phyloP scores from a whole-genome alignment of 2,797 vertebrate species.

The Acrocephalus scirpaceus region DNA sequence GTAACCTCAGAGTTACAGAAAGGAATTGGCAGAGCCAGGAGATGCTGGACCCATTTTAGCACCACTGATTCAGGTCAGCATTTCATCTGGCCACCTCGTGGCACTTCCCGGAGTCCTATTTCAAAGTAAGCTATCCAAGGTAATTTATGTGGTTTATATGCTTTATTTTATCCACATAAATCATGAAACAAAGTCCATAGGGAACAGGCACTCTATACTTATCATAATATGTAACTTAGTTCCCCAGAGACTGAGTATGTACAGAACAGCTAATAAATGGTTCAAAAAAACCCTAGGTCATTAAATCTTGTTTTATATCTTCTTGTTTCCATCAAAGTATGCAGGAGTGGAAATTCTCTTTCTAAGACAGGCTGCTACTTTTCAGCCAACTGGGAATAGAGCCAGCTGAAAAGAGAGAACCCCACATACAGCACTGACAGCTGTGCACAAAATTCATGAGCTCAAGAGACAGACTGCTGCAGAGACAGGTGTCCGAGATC shows the following conservation, averaged over 20 bases:
- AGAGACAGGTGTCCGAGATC: constrained; percentile 74
- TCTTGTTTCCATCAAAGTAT: constrained; percentile 68
- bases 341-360: constrained; percentile 68
- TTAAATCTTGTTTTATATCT: constrained; percentile 70
- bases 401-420: constrained; percentile 69
- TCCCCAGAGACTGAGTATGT: constrained; percentile 52
- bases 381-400: constrained; percentile 67
- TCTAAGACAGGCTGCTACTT: constrained; percentile 65
- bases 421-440: constrained; percentile 69
- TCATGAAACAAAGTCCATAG: constrained; percentile 47
- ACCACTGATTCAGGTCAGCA: not conserved
- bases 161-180: constrained; percentile 69
- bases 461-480: constrained; percentile 64
- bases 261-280: constrained; percentile 69
- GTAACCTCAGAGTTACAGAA: not conserved
- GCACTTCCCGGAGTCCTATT: constrained; percentile 37
- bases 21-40: not conserved
- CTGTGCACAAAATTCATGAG: constrained; percentile 71
- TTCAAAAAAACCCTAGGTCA: constrained; percentile 13
- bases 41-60: constrained; percentile 8
- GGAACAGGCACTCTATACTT: constrained; percentile 69
- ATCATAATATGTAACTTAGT: constrained; percentile 70
- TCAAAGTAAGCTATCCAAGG: constrained; percentile 59
- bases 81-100: constrained; percentile 50
- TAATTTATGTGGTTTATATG: constrained; percentile 64